Base-by-base conservation (phyloP, 2,113 vertebrate species). In the Setophaga coronata region DNA sequence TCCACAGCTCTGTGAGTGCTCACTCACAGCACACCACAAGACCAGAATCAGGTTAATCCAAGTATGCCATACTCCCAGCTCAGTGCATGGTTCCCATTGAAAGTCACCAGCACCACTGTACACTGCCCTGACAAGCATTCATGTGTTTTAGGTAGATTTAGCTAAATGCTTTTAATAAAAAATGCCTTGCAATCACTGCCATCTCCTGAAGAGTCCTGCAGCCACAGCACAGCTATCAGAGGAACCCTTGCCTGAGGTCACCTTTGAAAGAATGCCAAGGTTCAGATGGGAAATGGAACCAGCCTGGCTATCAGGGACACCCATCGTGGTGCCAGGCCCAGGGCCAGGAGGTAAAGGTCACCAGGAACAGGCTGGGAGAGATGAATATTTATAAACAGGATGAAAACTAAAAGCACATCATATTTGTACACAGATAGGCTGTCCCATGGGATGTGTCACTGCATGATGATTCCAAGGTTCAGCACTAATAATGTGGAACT, bases 61-160 rank as follows among this genome's bases (percentile, higher is more conserved):
- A 72, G 18, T 2, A 14, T 18, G 28, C 6, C 36, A 18, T 1
- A 17, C 17, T 82, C 65, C 48, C 65, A 54, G 2, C 24, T 42
- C 43, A 9, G 38, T 17, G 76, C 34, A 12, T 2, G 29, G 42
- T 14, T 61, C 48, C 58, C 34, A 6, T 1, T 7, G 2, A 13
- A 65, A 13, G 16, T 10, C 53, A 29, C 62, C 67, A 43, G 72
- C 38, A 71, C 43, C 24, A 4, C 53, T 40, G 19, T 3, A 16
- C 66, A 7, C 40, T 14, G 45, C 33, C 24, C 78, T 40, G 65
- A 56, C 11, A 58, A 0, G 1, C 40, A 76, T 40, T 3, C 0
- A 0, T 8, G 53, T 16, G 53, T 16, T 67, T 40, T 9, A 54
- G 33, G 33, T 1, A 58, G 18, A 14, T 43, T 85, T 38, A 69